Percentiles rank a stretch among this genome's conserved stretches.
Conservation (phyloP, 37 sponge, comb jelly and placozoan genomes). For the Cliona cf. orientalis region DNA sequence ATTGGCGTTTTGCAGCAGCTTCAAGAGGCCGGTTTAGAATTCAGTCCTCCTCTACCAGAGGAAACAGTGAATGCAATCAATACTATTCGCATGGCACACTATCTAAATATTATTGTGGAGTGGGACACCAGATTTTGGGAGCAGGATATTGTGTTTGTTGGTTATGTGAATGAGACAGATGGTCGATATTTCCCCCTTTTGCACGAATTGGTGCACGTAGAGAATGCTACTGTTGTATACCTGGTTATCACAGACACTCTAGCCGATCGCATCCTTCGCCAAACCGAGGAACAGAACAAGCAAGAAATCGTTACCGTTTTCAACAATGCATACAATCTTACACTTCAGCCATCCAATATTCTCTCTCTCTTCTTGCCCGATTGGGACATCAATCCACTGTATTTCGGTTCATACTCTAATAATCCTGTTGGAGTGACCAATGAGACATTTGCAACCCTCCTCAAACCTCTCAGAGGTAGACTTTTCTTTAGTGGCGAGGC, state of each 20-base stretch:
- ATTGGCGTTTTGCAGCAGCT: constrained; percentile 48
- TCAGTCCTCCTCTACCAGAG: too few relatives aligned
- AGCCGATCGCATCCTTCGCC: constrained; percentile 21
- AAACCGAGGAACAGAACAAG: constrained; percentile 11
- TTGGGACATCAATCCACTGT: constrained; percentile 50
- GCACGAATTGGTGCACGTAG: neutral
- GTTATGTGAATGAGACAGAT: neutral
- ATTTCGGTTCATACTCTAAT: constrained; percentile 47
- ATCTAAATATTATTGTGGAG: too few relatives aligned
- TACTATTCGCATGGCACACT: too few relatives aligned
- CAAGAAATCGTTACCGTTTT: constrained; percentile 41
- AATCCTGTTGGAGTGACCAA: constrained; percentile 24
- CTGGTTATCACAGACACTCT: constrained; percentile 21
- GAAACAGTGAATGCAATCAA: too few relatives aligned
- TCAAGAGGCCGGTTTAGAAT: too few relatives aligned
- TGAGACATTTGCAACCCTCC: neutral
- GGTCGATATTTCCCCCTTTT: constrained; percentile 44
- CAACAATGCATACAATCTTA: too few relatives aligned
- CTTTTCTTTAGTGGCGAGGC: constrained; percentile 75
- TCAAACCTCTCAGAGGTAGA: constrained; percentile 34
- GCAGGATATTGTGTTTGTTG: constrained; percentile 16
- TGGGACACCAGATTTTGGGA: too few relatives aligned
- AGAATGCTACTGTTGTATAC: constrained; percentile 21
- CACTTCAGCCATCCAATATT: too few relatives aligned
- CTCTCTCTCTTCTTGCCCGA: constrained; percentile 38